Evolutionary conservation across 2,113 vertebrate species (phyloP), one percentile per base, ranked within the genome.

Genomic region (Callopanchax toddi): DNA sequence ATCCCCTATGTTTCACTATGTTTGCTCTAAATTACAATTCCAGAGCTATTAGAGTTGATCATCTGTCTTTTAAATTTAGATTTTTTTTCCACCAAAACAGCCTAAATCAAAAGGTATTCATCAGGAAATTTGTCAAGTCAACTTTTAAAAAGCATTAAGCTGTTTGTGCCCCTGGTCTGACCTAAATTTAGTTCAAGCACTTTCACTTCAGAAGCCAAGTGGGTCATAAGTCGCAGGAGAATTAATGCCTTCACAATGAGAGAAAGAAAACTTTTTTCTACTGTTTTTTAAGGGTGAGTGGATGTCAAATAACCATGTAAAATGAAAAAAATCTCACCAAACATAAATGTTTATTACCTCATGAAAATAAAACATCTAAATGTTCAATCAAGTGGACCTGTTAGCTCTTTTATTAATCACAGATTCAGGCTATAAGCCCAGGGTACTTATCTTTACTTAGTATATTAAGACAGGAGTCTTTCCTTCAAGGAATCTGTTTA

Each of bases 391-490:
- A 80, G 60, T 26, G 36, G 52, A 65, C 67, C 78, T 76, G 67
- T 77, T 67, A 74, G 62, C 74, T 67, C 46, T 60, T 60, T 53
- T 81, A 84, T 82, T 89, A 87, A 88, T 84, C 86, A 87, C 80
- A 78, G 68, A 84, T 75, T 50, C 56, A 73, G 71, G 67, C 75
- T 63, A 63, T 63, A 53, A 76, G 78, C 78, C 68, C 46, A 46
- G 58, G 70, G 65, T 48, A 26, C 66, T 81, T 73, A 66, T 83
- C 69, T 32, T 77, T 76, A 78, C 74, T 82, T 57, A 56, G 67
- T 78, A 79, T 89, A 85, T 87, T 89, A 85, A 86, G 76, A 67
- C 71, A 57, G 61, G 56, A 73, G 79, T 62, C 81, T 85, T 86
- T 76, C 57, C 58, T 80, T 76, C 67, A 54, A 79, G 65, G 66